Conservation (phyloP, 2,888 invertebrate genomes). For the Eupithecia vulgata region DNA sequence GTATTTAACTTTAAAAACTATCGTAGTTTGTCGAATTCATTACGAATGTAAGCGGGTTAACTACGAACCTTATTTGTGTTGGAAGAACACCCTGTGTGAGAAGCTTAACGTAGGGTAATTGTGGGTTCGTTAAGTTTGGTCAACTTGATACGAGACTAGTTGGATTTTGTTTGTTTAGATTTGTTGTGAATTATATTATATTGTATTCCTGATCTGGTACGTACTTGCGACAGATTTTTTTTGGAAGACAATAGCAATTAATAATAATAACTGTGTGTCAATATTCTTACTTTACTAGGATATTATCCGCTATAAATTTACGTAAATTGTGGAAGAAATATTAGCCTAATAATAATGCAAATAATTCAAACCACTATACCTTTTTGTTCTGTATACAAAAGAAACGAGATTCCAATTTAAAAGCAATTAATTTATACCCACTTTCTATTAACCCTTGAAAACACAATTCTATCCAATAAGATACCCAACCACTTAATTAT, state of each 20-base stretch:
- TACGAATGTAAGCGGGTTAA: too few relatives aligned
- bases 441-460: slow-evolving; percentile 7
- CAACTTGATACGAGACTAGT: neutral
- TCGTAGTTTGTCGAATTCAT: too few relatives aligned
- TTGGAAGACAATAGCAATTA: neutral
- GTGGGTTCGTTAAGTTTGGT: neutral
- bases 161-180: neutral
- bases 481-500: slow-evolving; percentile 17
- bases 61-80: too few relatives aligned
- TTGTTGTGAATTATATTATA: neutral
- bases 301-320: too few relatives aligned
- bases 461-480: neutral
- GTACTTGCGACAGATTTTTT: neutral
- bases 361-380: neutral
- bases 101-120: neutral
- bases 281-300: neutral
- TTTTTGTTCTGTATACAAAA: neutral
- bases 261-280: neutral
- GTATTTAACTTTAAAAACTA: too few relatives aligned
- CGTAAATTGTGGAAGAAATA: neutral
- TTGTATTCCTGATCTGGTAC: neutral
- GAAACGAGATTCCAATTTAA: neutral
- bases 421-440: neutral
- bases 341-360: neutral
- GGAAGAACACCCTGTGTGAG: too few relatives aligned